Base-by-base conservation (phyloP, 2,888 invertebrate species). In the Rhabditoides inermis region DNA sequence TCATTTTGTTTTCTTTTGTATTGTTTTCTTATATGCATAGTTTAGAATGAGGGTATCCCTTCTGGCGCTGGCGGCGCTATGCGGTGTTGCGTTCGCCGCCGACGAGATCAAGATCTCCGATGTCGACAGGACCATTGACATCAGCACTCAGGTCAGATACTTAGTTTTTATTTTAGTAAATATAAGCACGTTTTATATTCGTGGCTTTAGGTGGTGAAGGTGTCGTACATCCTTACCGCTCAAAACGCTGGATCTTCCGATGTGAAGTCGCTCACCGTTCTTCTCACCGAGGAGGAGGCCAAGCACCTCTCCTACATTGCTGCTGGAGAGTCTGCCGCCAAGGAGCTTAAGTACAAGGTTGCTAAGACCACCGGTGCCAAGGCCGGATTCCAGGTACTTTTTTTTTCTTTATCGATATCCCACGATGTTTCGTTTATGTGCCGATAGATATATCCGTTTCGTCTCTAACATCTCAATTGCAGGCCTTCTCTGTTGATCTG, bases 111-210 rank as follows among this genome's bases (percentile, higher is more conserved):
- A 63, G 53, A 53, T 60, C 48, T 49, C 41, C 39, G 61, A 67
- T 44, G 52, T 60, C 27, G 64, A 67, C 28, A 55, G 75, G 25
- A 69, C 55, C 27, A 55, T 75, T 23, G 75, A 75, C 53, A 50
- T 76, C 5, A 49, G 69, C 22, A 58, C 73, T 4, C 75, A 75
- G 51, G 53, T 73, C 42, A 49, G 48, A 23, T 27, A 6, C 27
- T 6, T n/a, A 22, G 23, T 22, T 27, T 15, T 5, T 22, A 42
- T 32, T 1, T 32, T 32, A 12, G 35, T 12, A 32, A 32, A 32
- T 32, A 32, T 32, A 10, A n/a, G n/a, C 10, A 25, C 25, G 2
- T 20, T 41, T 50, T 55, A 15, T 32, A 32, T 32, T 15, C 15
- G 32, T 12, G 7, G 40, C 32, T 40, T 40, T 35, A 60, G 63